Evolutionary conservation across 2,888 invertebrate species (phyloP), one percentile per base, ranked within the genome.

Genomic region (Vanessa cardui): DNA sequence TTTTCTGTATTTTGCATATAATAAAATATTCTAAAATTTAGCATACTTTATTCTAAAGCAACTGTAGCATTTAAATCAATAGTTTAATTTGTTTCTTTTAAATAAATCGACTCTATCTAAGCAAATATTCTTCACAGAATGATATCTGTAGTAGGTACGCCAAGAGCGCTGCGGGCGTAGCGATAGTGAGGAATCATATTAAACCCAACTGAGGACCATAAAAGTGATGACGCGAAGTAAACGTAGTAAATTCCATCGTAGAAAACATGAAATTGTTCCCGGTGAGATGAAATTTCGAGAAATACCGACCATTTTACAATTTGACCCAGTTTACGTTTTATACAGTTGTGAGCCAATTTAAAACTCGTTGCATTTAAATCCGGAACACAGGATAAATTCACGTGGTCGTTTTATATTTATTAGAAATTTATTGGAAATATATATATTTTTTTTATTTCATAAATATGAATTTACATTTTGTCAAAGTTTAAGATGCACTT

Each of bases 111-210:
- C 39, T 39, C 2, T 39, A 39, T 39, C 12, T 39, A 39, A 39
- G 12, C 39, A 39, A 39, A 39, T 39, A 9, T 39, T 16, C 52
- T 31, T 4, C 31, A 56, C 12, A 31, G 39, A 56, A 56, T 56
- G 33, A 33, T 31, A 54, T 56, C 56, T 39, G 12, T 20, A 39
- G 56, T 39, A 39, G n/a, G 4, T 52, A 21, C 46, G 39, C 8
- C 47, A 9, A 60, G 16, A 46, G 39, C 56, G 46, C 60, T 66
- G 63, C 62, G 54, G 66, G 59, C 62, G 59, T 18, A 39, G 50
- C 49, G 66, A 66, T 69, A 60, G 54, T 50, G 15, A 59, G 45
- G 66, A 47, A 62, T 69, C 59, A 44, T 68, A 68, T 68, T 64
- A 49, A 49, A 64, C 58, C 9, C 52, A 31, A 54, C 58, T 46